A percentile compares a stretch with the other conserved stretches of the same genome.
Conservation (phyloP, 2,113 vertebrate genomes). For the Neoarius graeffei region DNA sequence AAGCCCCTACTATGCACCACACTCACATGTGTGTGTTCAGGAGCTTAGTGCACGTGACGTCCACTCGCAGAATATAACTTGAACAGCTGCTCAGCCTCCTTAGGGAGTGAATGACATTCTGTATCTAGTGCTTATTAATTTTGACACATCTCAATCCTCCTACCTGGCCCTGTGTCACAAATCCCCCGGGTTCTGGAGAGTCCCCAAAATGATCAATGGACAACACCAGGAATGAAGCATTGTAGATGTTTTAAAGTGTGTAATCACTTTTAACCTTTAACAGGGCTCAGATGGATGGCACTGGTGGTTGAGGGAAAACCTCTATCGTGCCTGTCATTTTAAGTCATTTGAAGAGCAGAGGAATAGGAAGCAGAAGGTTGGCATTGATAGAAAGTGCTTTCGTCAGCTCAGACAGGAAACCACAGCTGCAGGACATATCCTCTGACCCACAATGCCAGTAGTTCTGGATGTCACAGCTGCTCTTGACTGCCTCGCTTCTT, state of each 20-base stretch:
- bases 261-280: not conserved
- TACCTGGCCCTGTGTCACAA: conserved; percentile 62
- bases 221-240: not conserved
- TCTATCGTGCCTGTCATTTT: conserved; percentile 24
- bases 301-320: conserved; percentile 13
- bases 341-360: conserved; percentile 45
- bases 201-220: not conserved
- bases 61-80: conserved; percentile 26
- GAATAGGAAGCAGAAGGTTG: conserved; percentile 61
- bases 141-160: conserved; percentile 55
- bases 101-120: conserved; percentile 39
- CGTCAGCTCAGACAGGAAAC: conserved; percentile 70
- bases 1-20: conserved; percentile 37
- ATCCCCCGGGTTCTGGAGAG: conserved; percentile 27
- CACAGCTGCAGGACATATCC: conserved; percentile 74
- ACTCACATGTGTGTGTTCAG: conserved; percentile 21
- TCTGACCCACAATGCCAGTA: conserved; percentile 66
- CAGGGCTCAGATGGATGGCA: not conserved
- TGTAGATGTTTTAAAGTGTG: not conserved
- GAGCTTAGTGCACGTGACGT: conserved; percentile 27
- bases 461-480: conserved; percentile 63
- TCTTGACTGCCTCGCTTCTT: conserved; percentile 42
- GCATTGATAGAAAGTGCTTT: conserved; percentile 68
- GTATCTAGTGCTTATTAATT: conserved; percentile 48
- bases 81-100: conserved; percentile 53